Conservation (phyloP, 2,113 vertebrate species). For the Camelus dromedarius region DNA sequence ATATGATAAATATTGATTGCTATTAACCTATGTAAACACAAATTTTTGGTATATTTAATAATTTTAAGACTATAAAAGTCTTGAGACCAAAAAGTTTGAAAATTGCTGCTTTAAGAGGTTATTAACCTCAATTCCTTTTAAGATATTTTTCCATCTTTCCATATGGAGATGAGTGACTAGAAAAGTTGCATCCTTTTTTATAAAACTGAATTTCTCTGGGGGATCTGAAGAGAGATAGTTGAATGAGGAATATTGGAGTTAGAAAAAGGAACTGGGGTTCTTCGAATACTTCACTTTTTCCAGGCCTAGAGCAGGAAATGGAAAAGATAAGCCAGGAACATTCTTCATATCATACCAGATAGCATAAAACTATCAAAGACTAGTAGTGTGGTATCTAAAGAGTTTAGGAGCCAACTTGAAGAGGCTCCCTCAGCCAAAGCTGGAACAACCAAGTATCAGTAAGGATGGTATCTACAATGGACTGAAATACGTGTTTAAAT, state of each 20-base stretch:
- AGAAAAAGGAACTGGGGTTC: background rate
- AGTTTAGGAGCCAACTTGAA: background rate
- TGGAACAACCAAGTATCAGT: background rate
- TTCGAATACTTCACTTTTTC: background rate
- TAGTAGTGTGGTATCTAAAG: background rate
- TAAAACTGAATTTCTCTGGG: slow-evolving; percentile 20
- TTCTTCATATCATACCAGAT: background rate
- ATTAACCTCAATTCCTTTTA: slow-evolving; percentile 41
- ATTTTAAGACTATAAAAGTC: background rate
- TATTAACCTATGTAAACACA: background rate
- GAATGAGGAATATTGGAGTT: background rate
- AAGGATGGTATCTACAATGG: background rate
- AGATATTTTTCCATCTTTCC: background rate
- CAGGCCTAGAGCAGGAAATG: background rate
- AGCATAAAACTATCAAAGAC: slow-evolving; percentile 4
- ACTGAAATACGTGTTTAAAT: background rate
- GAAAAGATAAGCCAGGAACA: background rate
- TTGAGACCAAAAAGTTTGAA: background rate
- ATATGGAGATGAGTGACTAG: background rate
- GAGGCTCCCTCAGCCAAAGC: background rate
- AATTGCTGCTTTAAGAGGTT: background rate
- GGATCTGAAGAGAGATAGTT: background rate
- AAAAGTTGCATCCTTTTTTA: background rate
- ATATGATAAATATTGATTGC: slow-evolving; percentile 1
- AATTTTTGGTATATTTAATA: background rate